phyloP scores from a whole-genome alignment of 2,797 vertebrate species.

The Notamacropus eugenii region DNA sequence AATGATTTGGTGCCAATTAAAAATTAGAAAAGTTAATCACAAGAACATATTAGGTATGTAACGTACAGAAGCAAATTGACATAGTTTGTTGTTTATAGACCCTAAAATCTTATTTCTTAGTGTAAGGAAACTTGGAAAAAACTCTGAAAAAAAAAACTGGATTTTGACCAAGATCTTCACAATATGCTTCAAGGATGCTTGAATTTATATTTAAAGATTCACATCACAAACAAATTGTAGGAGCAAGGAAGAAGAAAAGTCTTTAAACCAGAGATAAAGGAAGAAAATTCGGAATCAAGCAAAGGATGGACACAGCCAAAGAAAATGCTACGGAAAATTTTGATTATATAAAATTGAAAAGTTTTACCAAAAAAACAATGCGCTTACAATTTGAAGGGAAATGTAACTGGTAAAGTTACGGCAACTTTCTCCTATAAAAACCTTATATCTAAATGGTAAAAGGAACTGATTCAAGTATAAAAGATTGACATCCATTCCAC shows the following conservation, averaged over 20 bases:
- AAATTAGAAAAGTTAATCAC: neutral
- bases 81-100: neutral
- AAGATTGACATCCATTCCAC: neutral
- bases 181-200: neutral
- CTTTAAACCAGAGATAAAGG: neutral
- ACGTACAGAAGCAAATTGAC: neutral
- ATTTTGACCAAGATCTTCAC: neutral
- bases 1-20: neutral
- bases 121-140: neutral
- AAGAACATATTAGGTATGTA: neutral
- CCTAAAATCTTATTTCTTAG: neutral
- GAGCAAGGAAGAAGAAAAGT: neutral
- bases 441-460: neutral
- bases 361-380: neutral
- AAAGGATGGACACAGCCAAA: neutral
- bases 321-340: neutral
- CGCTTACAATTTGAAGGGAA: neutral
- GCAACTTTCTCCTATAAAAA: neutral
- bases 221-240: neutral
- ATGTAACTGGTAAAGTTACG: neutral
- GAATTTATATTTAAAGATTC: neutral
- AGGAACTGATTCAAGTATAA: neutral
- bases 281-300: neutral
- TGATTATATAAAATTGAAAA: neutral
- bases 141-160: neutral